Conservation (phyloP, 2,797 vertebrate genomes). For the Cuculus canorus region DNA sequence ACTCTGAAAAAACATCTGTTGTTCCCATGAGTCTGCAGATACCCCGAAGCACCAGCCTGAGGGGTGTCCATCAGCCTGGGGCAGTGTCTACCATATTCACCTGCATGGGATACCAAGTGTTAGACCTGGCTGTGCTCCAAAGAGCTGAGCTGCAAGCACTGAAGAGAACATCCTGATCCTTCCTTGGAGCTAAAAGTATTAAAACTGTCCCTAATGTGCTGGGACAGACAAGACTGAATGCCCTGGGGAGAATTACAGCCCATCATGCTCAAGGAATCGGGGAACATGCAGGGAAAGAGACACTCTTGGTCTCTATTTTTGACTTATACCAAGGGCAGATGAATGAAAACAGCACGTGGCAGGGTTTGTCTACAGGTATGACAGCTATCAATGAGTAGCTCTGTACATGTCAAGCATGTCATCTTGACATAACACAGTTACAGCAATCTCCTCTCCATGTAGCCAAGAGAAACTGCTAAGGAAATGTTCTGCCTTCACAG, state of each 20-base stretch:
- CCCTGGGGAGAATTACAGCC: not conserved
- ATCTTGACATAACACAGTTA: not conserved
- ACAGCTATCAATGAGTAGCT: not conserved
- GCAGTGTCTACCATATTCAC: not conserved
- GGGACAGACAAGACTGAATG: not conserved
- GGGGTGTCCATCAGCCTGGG: not conserved
- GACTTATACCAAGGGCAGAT: not conserved
- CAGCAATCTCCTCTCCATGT: not conserved
- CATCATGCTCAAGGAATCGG: fast-evolving
- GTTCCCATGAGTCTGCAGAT: not conserved
- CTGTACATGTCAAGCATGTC: not conserved
- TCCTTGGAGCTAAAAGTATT: not conserved
- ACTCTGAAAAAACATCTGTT: not conserved
- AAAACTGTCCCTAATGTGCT: not conserved
- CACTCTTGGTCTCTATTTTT: not conserved
- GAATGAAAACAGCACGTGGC: not conserved
- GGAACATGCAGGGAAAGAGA: not conserved
- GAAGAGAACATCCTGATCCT: not conserved
- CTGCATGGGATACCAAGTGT: not conserved
- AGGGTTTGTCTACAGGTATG: not conserved
- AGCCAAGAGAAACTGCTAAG: not conserved
- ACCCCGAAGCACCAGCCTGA: not conserved
- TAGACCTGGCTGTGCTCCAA: not conserved
- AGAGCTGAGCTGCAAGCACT: not conserved
- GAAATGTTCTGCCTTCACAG: not conserved